Evolutionary conservation across 2,888 invertebrate species (phyloP).

Genomic region (Megaustenia siamemsis): DNA sequence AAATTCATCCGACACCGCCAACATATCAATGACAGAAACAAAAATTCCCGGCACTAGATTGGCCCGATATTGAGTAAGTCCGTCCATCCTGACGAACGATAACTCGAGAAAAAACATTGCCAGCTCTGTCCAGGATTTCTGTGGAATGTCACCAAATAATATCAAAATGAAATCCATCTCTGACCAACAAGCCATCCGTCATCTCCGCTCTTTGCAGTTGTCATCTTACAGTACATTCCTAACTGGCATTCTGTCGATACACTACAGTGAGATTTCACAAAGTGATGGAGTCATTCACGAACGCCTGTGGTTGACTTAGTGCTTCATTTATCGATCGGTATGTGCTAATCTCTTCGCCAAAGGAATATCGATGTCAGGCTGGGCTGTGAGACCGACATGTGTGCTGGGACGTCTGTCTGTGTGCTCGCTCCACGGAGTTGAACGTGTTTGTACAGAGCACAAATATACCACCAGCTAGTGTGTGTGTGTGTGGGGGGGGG

Average conservation of each 20-base stretch:
- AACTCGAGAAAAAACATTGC: too few relatives aligned
- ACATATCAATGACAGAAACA: neutral
- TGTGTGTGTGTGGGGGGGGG: too few relatives aligned
- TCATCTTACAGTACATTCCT: neutral
- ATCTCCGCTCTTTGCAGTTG: too few relatives aligned
- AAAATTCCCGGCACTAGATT: neutral
- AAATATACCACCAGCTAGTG: too few relatives aligned
- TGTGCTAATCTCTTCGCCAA: neutral
- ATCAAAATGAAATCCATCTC: neutral
- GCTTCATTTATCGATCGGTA: neutral
- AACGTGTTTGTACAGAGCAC: neutral
- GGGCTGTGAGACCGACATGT: too few relatives aligned
- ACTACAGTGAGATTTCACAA: neutral
- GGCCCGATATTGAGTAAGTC: too few relatives aligned
- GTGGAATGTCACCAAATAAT: neutral
- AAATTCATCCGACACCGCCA: neutral
- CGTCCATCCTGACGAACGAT: too few relatives aligned
- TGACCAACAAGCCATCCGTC: too few relatives aligned
- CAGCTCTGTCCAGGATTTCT: neutral
- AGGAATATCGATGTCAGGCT: neutral
- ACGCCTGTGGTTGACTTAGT: neutral
- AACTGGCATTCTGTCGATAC: neutral
- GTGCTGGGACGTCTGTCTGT: neutral
- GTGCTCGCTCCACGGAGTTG: neutral
- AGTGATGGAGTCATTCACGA: neutral